These are phyloP conservation scores for Drosophila eohydei DNA, from an alignment of 2,888 invertebrate genomes.

Conservation along the genomic window DNA sequence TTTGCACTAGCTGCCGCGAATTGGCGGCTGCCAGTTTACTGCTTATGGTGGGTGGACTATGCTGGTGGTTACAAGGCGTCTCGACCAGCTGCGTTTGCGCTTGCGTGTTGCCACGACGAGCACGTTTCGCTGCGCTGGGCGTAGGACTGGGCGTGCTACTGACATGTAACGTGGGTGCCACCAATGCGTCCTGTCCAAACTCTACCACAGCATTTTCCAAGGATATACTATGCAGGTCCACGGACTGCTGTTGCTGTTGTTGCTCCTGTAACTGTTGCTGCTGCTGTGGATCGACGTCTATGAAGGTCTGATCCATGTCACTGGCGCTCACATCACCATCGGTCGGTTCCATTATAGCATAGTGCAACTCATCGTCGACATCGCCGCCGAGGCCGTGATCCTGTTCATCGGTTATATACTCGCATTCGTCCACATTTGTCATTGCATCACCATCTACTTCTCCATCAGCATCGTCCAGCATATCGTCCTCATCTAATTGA, in stretches of 20 bases:
- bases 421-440: conserved; percentile 74
- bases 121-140: conserved; percentile 61
- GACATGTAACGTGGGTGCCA: conserved; percentile 56
- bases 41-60: conserved; percentile 56
- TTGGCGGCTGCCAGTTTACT: conserved; percentile 66
- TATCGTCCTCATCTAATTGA: conserved; percentile 81
- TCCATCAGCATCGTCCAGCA: conserved; percentile 75
- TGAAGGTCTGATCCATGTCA: conserved; percentile 72
- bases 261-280: conserved; percentile 44
- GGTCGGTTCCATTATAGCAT: conserved; percentile 76
- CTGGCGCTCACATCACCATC: conserved; percentile 70
- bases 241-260: conserved; percentile 40
- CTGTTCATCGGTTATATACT: conserved; percentile 69
- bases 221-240: conserved; percentile 64
- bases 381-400: conserved; percentile 67
- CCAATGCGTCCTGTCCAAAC: conserved; percentile 59
- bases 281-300: conserved; percentile 56
- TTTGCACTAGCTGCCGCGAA: conserved; percentile 80
- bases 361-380: conserved; percentile 77
- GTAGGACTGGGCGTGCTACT: conserved; percentile 59
- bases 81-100: conserved; percentile 40
- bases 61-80: conserved; percentile 65
- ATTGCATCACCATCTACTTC: conserved; percentile 64
- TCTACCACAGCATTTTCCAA: conserved; percentile 70
- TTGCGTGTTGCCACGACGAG: conserved; percentile 50